Conservation (phyloP, 1,140 invertebrate genomes). For the Pectinophora gossypiella region DNA sequence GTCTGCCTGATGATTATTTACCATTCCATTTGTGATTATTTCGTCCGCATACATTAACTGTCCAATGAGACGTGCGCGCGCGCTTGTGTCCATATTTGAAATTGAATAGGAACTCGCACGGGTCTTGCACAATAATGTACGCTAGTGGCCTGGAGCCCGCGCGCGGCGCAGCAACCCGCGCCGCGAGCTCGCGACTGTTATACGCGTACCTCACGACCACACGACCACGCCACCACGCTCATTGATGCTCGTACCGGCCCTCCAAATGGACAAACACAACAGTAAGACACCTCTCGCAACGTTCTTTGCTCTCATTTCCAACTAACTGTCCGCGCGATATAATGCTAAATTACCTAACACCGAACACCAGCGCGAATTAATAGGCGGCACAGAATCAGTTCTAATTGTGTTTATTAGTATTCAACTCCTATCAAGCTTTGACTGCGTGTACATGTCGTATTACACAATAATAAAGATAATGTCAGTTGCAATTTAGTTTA, state of each 20-base stretch:
- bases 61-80: slow-evolving; percentile 53
- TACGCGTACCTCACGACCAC: not conserved
- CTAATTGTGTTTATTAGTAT: too few relatives aligned
- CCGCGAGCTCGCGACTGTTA: slow-evolving; percentile 2
- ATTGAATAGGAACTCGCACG: slow-evolving; percentile 54
- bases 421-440: too few relatives aligned
- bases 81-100: slow-evolving; percentile 64
- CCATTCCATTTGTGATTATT: slow-evolving; percentile 38
- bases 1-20: slow-evolving; percentile 25
- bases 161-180: not conserved
- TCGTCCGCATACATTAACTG: slow-evolving; percentile 38
- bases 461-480: too few relatives aligned
- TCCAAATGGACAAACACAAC: not conserved
- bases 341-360: too few relatives aligned
- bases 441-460: too few relatives aligned
- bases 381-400: too few relatives aligned
- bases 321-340: too few relatives aligned
- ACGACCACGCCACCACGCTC: not conserved
- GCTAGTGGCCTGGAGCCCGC: not conserved
- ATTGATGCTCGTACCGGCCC: not conserved
- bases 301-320: too few relatives aligned
- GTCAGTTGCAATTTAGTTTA: too few relatives aligned
- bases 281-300: not conserved
- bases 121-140: slow-evolving; percentile 60
- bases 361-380: too few relatives aligned